phyloP scores from a whole-genome alignment of 2,113 vertebrate species.

The Cricetomys ansorgei region DNA sequence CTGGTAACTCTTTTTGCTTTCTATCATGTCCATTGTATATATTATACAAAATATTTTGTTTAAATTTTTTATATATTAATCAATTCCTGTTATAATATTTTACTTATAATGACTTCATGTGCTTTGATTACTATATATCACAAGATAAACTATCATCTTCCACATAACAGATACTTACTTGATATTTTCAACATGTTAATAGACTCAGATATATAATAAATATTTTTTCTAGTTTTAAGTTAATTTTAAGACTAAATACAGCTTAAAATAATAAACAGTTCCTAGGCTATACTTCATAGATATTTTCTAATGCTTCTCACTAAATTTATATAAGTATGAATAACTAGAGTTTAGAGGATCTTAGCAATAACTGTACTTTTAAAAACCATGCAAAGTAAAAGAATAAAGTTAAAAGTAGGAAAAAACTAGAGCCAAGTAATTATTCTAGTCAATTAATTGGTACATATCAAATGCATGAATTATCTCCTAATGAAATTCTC shows the following conservation, averaged over 20 bases:
- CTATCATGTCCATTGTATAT: not conserved
- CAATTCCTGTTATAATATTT: not conserved
- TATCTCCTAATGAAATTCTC: conserved; percentile 79
- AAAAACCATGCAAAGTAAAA: conserved; percentile 60
- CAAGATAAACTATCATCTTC: not conserved
- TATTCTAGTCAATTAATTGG: conserved; percentile 82
- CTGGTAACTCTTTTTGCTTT: not conserved
- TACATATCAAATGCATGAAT: conserved; percentile 75
- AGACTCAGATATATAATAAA: conserved; percentile 66
- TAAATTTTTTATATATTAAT: not conserved
- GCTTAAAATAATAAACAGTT: conserved; percentile 55
- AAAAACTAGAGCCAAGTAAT: conserved; percentile 73
- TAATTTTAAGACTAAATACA: conserved; percentile 10
- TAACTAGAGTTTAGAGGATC: conserved; percentile 59
- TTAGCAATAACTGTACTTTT: conserved; percentile 61
- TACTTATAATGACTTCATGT: not conserved
- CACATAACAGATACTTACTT: not conserved
- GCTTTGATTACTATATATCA: not conserved
- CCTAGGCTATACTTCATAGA: conserved; percentile 58
- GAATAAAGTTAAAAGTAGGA: conserved; percentile 47
- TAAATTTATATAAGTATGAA: conserved; percentile 67
- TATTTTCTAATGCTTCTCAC: conserved; percentile 54
- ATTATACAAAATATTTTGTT: not conserved
- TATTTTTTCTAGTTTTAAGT: conserved; percentile 57
- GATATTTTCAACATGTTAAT: conserved; percentile 41